Conservation (phyloP, 2,113 vertebrate species). For the Oxyura jamaicensis region DNA sequence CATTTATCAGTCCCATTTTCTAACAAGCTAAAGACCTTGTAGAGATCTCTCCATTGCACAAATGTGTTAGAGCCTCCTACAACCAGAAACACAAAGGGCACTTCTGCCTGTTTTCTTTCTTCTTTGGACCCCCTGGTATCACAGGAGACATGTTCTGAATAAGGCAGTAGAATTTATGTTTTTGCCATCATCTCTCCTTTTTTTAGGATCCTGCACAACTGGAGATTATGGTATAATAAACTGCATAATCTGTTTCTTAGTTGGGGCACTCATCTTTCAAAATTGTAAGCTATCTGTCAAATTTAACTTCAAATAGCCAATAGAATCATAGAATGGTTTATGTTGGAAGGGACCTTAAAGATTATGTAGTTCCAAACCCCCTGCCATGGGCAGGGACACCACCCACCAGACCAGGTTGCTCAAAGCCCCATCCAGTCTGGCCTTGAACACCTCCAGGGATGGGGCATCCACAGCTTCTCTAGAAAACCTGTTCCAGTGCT, state of each 20-base stretch:
- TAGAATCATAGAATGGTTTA: too few relatives aligned
- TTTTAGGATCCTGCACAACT: not conserved
- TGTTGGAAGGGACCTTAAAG: too few relatives aligned
- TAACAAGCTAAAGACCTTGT: not conserved
- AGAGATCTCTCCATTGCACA: not conserved
- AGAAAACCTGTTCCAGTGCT: too few relatives aligned
- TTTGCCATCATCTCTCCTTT: not conserved
- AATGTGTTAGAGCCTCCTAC: not conserved
- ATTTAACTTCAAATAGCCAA: not conserved
- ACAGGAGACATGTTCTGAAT: not conserved
- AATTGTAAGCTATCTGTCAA: not conserved
- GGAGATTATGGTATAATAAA: not conserved
- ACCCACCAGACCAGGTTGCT: too few relatives aligned
- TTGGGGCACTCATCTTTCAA: not conserved
- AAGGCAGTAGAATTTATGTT: not conserved
- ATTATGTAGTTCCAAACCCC: too few relatives aligned
- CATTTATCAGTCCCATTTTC: not conserved
- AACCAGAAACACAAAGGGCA: not conserved
- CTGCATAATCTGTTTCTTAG: not conserved
- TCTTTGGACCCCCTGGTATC: not conserved
- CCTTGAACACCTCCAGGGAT: too few relatives aligned
- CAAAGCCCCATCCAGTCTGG: too few relatives aligned
- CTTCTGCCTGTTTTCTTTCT: not conserved
- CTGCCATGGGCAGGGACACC: too few relatives aligned
- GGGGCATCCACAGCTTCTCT: too few relatives aligned